Evolutionary conservation across 2,888 invertebrate species (phyloP).

Genomic region (Dasysyrphus albostriatus): DNA sequence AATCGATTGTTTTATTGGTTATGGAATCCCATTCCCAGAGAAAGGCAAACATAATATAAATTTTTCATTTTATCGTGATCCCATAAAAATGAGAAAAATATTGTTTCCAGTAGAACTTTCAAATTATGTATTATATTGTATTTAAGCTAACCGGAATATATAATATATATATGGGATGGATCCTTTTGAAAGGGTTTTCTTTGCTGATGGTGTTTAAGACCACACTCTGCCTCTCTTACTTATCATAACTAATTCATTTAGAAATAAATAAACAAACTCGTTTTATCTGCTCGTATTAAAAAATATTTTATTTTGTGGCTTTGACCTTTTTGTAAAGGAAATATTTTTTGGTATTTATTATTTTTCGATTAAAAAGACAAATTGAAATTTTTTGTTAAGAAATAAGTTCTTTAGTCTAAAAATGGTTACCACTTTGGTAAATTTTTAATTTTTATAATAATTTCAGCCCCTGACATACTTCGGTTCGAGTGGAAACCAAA

Average conservation of each 20-base stretch:
- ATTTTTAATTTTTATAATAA: too few species aligned
- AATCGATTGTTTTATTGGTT: constrained; percentile 8
- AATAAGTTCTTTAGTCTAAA: neutral
- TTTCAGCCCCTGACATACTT: too few species aligned
- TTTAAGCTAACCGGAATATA: neutral
- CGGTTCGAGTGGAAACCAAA: too few species aligned
- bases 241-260: neutral
- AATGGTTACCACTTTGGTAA: neutral
- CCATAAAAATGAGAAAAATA: constrained; percentile 5
- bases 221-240: neutral
- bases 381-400: neutral
- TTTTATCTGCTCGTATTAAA: neutral
- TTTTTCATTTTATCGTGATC: constrained; percentile 1
- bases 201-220: neutral
- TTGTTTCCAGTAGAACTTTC: constrained; percentile 1
- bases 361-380: constrained; percentile 2
- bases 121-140: neutral
- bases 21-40: neutral
- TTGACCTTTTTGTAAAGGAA: neutral
- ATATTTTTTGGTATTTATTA: neutral
- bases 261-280: neutral
- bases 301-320: neutral
- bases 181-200: neutral
- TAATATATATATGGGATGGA: neutral
- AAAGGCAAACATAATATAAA: neutral